A percentile compares a stretch with the other conserved stretches of the same genome.
phyloP scores from a whole-genome alignment of 2,113 vertebrate genomes.

The Pagrus major region DNA sequence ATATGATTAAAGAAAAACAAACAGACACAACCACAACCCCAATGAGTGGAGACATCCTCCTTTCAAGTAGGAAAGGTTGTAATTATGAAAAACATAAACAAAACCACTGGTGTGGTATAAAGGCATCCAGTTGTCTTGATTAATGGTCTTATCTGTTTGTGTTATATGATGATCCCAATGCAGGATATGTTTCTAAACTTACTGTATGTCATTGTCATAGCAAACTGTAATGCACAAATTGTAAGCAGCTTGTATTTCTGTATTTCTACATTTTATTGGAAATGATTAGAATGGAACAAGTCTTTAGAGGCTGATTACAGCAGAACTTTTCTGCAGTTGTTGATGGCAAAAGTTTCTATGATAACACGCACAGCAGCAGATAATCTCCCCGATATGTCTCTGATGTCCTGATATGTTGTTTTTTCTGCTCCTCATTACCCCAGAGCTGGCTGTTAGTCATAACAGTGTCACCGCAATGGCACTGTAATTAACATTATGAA shows the following conservation, averaged over 20 bases:
- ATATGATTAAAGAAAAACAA: neutral
- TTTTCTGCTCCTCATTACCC: constrained; percentile 53
- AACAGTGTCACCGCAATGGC: constrained; percentile 55
- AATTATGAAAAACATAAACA: neutral
- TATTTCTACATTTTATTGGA: neutral
- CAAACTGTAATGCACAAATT: neutral
- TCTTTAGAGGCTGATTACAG: constrained; percentile 23
- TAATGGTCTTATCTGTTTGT: neutral
- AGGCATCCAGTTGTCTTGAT: neutral
- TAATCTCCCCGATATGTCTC: constrained; percentile 32
- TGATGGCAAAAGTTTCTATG: constrained; percentile 27
- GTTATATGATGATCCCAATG: neutral
- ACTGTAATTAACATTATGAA: constrained; percentile 67
- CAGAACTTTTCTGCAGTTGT: constrained; percentile 8
- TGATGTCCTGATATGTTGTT: constrained; percentile 17
- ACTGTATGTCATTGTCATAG: no score
- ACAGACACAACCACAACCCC: neutral
- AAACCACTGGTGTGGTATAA: neutral
- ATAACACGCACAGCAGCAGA: neutral
- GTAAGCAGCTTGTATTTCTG: neutral
- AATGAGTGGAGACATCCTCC: neutral
- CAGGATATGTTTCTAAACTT: neutral
- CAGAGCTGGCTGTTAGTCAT: constrained; percentile 55
- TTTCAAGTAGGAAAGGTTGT: neutral
- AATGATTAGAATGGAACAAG: neutral